Percentiles rank a stretch among this genome's conserved stretches.
Conservation (phyloP, 2,797 vertebrate species). For the Ctenopoma kingsleyae region DNA sequence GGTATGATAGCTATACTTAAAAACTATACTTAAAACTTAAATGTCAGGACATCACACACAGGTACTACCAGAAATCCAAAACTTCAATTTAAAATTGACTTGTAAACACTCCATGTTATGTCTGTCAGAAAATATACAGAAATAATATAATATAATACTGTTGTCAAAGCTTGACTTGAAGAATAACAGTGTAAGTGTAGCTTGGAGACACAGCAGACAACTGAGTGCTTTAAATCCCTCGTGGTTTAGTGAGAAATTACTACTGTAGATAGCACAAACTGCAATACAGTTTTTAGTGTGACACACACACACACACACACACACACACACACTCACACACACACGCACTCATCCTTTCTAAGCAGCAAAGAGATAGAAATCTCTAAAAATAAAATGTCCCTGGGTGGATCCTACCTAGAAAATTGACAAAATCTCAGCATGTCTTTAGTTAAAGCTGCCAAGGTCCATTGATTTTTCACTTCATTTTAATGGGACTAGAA, state of each 20-base stretch:
- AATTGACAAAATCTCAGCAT: not conserved
- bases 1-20: not conserved
- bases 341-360: conserved; percentile 9
- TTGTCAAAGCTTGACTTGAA: conserved; percentile 9
- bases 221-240: conserved; percentile 4
- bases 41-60: not conserved
- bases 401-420: conserved; percentile 17
- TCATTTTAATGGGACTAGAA: conserved; percentile 19
- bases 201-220: conserved; percentile 5
- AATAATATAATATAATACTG: not conserved
- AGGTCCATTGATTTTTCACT: conserved; percentile 31
- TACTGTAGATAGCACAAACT: not conserved
- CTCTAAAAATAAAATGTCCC: conserved; percentile 32
- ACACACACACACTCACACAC: too few species aligned
- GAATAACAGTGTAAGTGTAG: conserved; percentile 8
- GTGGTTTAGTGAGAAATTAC: conserved; percentile 23
- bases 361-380: conserved; percentile 17
- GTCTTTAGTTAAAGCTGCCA: conserved; percentile 17
- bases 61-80: not conserved
- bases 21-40: not conserved
- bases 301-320: conserved; percentile 9
- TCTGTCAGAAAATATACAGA: not conserved
- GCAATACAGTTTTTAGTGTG: conserved; percentile 10
- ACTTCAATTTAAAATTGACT: not conserved
- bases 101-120: not conserved